phyloP scores from a whole-genome alignment of 2,113 vertebrate species.

The Syngnathus scovelli region DNA sequence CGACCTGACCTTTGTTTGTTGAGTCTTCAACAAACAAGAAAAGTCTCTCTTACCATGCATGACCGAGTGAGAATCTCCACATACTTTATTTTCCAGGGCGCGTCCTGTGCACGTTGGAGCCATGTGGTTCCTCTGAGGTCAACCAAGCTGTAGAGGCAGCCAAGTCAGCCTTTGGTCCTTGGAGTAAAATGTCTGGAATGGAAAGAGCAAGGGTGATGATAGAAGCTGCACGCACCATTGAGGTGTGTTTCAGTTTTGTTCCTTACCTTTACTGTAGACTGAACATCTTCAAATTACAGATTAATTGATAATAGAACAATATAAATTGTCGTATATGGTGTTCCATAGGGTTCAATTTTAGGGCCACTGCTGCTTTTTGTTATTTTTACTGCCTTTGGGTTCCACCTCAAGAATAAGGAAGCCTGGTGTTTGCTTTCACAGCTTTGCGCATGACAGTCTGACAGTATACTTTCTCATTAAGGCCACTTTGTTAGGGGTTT shows the following conservation, averaged over 20 bases:
- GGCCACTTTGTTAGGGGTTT: too few species aligned
- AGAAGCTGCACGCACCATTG: slow-evolving; percentile 85
- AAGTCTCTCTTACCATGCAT: background rate
- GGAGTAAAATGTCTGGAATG: slow-evolving; percentile 88
- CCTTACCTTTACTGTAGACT: background rate
- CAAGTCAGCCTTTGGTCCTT: slow-evolving; percentile 77
- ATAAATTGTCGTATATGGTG: too few species aligned
- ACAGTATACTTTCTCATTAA: too few species aligned
- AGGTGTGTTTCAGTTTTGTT: slow-evolving; percentile 63
- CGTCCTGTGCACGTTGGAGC: slow-evolving; percentile 78
- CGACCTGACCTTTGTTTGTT: background rate
- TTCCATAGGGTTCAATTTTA: too few species aligned
- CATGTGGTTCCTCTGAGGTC: slow-evolving; percentile 81
- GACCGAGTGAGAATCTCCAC: background rate
- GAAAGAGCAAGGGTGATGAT: slow-evolving; percentile 84
- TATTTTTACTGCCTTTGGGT: too few species aligned
- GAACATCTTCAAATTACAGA: background rate
- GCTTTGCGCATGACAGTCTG: too few species aligned
- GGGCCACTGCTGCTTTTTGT: too few species aligned
- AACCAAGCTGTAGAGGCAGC: slow-evolving; percentile 80
- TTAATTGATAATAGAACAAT: background rate
- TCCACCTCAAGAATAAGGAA: too few species aligned
- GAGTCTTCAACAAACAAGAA: background rate
- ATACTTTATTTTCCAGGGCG: slow-evolving; percentile 67
- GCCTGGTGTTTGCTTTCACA: too few species aligned